These are phyloP conservation scores for Neopelma chrysocephalum DNA, from an alignment of 2,797 vertebrate species.

Conservation along the genomic window DNA sequence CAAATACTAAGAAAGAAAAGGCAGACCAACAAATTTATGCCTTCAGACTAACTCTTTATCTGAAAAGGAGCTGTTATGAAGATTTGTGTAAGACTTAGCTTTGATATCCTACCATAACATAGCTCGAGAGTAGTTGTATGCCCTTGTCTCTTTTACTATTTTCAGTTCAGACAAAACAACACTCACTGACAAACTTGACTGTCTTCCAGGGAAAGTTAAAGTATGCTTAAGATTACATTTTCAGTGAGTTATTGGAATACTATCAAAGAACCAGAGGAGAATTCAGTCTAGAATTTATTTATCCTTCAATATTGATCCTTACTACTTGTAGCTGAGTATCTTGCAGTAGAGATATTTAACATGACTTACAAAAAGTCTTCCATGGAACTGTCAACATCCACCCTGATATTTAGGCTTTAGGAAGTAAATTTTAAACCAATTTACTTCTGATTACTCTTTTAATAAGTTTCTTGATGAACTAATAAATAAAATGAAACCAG, in stretches of 20 bases:
- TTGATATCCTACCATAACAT: not conserved
- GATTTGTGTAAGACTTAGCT: not conserved
- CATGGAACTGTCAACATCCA: not conserved
- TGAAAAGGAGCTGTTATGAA: not conserved
- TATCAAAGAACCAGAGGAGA: not conserved
- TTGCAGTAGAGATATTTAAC: not conserved
- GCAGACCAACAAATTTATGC: not conserved
- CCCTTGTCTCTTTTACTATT: not conserved
- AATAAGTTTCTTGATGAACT: not conserved
- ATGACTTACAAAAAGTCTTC: not conserved
- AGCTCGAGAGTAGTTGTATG: not conserved
- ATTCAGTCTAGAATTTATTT: not conserved
- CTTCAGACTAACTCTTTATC: not conserved
- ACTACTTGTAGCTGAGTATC: not conserved
- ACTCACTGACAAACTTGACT: not conserved
- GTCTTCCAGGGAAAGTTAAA: not conserved
- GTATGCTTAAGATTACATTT: not conserved
- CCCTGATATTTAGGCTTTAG: not conserved
- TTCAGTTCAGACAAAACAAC: not conserved
- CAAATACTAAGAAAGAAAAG: not conserved
- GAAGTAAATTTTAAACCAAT: not conserved
- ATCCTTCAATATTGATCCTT: not conserved
- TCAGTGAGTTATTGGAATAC: not conserved
- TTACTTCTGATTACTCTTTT: not conserved
- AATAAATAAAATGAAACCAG: not conserved